A percentile compares a stretch with the other conserved stretches of the same genome.
Conservation (phyloP, 2,797 vertebrate genomes). For the Huso huso region DNA sequence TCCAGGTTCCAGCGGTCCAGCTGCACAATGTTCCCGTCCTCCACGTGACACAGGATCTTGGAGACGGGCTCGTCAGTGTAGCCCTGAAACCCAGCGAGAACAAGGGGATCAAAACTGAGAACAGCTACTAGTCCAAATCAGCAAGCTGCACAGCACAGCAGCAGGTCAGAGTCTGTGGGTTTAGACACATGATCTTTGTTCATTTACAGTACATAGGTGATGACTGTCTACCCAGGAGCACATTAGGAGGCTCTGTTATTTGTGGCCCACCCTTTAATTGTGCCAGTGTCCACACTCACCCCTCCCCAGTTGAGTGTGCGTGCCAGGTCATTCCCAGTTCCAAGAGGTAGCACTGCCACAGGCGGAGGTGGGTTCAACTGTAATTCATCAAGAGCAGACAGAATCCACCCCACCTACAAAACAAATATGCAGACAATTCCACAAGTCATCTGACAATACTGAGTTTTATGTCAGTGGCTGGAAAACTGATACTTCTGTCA, state of each 20-base stretch:
- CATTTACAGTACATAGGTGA: no score
- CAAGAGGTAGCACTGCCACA: slow-evolving; percentile 93
- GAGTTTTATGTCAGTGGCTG: no score
- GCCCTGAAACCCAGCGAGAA: slow-evolving; percentile 56
- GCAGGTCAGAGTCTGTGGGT: no score
- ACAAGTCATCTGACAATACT: background rate
- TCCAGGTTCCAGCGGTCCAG: slow-evolving; percentile 94
- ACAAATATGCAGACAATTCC: slow-evolving; percentile 20
- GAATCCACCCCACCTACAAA: slow-evolving; percentile 92
- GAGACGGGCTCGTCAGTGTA: slow-evolving; percentile 96
- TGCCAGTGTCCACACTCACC: slow-evolving; percentile 62
- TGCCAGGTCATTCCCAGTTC: slow-evolving; percentile 95
- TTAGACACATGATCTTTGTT: no score
- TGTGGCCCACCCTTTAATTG: no score
- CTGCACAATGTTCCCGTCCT: slow-evolving; percentile 92
- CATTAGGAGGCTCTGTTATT: no score
- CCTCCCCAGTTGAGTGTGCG: slow-evolving; percentile 98
- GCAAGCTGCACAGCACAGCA: no score
- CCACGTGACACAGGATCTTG: slow-evolving; percentile 92
- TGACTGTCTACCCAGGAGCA: no score
- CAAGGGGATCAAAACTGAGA: background rate
- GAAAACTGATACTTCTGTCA: no score
- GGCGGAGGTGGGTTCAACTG: slow-evolving; percentile 90
- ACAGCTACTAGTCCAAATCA: background rate
- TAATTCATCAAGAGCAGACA: slow-evolving; percentile 88